phyloP scores from a whole-genome alignment of 2,113 vertebrate species.

The Ascaphus truei region DNA sequence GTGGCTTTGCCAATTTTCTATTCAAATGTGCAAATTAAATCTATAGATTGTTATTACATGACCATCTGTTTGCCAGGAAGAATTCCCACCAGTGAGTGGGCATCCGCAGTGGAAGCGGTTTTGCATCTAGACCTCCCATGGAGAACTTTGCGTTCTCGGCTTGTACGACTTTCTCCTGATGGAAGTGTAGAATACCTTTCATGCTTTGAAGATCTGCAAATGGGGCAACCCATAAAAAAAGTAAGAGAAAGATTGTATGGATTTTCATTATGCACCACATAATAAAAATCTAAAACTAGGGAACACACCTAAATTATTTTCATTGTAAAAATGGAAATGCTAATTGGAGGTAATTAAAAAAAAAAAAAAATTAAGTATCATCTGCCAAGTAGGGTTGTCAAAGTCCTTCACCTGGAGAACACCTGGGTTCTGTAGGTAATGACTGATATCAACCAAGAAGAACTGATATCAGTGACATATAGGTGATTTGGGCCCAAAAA shows the following conservation, averaged over 20 bases:
- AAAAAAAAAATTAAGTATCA: no score
- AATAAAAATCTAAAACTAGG: no score
- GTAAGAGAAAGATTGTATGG: slow-evolving; percentile 66
- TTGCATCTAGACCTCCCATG: slow-evolving; percentile 86
- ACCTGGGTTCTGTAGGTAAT: no score
- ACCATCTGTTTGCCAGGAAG: slow-evolving; percentile 59
- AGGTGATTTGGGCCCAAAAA: no score
- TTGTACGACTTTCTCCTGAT: slow-evolving; percentile 59
- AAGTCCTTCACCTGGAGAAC: no score
- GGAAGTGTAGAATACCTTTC: slow-evolving; percentile 80
- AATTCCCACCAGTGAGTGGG: slow-evolving; percentile 80
- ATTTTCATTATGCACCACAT: no score
- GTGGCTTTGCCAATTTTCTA: not conserved
- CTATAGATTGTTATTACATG: not conserved
- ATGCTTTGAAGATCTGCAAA: slow-evolving; percentile 78
- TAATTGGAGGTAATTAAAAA: no score
- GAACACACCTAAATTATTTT: no score
- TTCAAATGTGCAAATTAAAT: not conserved
- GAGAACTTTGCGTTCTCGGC: slow-evolving; percentile 74
- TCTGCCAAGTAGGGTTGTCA: no score
- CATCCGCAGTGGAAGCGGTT: slow-evolving; percentile 70
- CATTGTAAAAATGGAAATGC: no score
- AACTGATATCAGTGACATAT: no score
- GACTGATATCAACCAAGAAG: no score
- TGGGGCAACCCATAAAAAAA: slow-evolving; percentile 69